A percentile compares a stretch with the other conserved stretches of the same genome.
Conservation (phyloP, 2,888 invertebrate species). For the Leptinotarsa tumamoca region DNA sequence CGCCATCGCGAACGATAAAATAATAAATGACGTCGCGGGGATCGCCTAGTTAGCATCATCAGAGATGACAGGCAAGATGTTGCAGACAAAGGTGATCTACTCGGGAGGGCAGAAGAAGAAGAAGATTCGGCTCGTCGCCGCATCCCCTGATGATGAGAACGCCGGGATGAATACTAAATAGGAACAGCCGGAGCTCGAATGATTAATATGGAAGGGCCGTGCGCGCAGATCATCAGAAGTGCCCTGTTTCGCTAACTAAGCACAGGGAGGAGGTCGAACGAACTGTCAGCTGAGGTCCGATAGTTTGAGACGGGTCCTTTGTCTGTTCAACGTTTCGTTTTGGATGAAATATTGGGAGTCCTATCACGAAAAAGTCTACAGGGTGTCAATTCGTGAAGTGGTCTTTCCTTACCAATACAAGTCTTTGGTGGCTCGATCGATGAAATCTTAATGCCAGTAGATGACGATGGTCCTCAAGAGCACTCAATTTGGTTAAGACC, state of each 20-base stretch:
- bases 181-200: slow-evolving; percentile 57
- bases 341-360: too few relatives aligned
- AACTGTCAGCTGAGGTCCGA: not conserved
- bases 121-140: slow-evolving; percentile 20
- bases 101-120: slow-evolving; percentile 24
- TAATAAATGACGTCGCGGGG: slow-evolving; percentile 57
- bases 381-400: too few relatives aligned
- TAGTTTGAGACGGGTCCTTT: not conserved
- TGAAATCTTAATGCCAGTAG: too few relatives aligned
- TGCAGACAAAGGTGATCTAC: slow-evolving; percentile 55
- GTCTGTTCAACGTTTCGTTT: too few relatives aligned
- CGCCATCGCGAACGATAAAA: slow-evolving; percentile 43
- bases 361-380: too few relatives aligned
- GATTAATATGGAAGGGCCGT: slow-evolving; percentile 61
- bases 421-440: too few relatives aligned
- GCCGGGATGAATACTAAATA: slow-evolving; percentile 62
- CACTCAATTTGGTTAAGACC: too few relatives aligned
- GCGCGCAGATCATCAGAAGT: slow-evolving; percentile 49
- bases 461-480: too few relatives aligned
- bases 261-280: not conserved
- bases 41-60: slow-evolving; percentile 52
- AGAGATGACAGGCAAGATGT: slow-evolving; percentile 55
- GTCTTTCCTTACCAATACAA: too few relatives aligned
- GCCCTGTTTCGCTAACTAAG: slow-evolving; percentile 37
- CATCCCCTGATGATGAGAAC: slow-evolving; percentile 54